Percentiles rank a stretch among this genome's conserved stretches.
phyloP scores from a whole-genome alignment of 2,797 vertebrate species.

The Molothrus aeneus region DNA sequence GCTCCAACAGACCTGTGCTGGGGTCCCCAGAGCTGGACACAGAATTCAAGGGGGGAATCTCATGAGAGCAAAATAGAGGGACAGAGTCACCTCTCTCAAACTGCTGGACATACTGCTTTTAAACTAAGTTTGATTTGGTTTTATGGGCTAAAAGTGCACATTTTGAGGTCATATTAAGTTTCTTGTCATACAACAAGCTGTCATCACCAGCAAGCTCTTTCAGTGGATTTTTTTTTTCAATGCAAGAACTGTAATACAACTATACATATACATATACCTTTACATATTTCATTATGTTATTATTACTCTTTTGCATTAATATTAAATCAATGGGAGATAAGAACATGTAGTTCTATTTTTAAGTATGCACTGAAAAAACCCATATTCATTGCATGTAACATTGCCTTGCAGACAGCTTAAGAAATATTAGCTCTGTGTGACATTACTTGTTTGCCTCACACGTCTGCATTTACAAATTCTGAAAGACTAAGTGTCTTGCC shows the following conservation, averaged over 20 bases:
- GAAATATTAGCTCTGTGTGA: not conserved
- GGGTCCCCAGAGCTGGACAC: accelerated
- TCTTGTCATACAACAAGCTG: not conserved
- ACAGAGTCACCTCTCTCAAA: not conserved
- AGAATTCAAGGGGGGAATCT: not conserved
- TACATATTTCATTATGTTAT: not conserved
- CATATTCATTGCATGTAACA: accelerated
- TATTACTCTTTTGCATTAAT: not conserved
- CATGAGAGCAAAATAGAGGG: not conserved
- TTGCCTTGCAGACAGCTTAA: not conserved
- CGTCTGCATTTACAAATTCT: not conserved
- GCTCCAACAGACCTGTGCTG: not conserved
- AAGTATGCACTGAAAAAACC: not conserved
- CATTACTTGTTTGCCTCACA: not conserved
- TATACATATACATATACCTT: too few species aligned
- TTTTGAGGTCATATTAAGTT: not conserved
- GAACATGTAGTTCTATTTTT: not conserved
- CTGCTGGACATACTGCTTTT: not conserved
- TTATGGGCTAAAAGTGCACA: not conserved
- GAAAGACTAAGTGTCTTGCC: not conserved
- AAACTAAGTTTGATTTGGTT: not conserved
- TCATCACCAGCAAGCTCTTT: not conserved
- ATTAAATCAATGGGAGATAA: not conserved
- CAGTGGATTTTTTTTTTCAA: not conserved
- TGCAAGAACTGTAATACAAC: not conserved